phyloP scores from a whole-genome alignment of 2,797 vertebrate species.

The Phoebastria nigripes region DNA sequence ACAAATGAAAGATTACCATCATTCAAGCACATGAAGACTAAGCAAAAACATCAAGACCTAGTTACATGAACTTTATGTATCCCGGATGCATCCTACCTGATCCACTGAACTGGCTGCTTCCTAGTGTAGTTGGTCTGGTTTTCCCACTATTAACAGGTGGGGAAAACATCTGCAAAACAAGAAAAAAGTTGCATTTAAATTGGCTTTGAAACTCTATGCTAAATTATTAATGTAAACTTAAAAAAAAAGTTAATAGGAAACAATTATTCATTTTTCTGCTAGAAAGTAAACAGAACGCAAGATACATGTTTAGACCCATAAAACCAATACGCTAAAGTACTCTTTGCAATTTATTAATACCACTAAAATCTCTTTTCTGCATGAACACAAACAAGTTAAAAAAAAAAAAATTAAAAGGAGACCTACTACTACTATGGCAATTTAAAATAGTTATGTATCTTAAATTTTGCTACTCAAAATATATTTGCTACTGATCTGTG shows the following conservation, averaged over 20 bases:
- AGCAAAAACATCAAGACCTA: not conserved
- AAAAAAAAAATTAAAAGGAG: not conserved
- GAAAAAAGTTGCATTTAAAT: not conserved
- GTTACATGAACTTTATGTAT: not conserved
- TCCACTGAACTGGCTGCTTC: conserved; percentile 96
- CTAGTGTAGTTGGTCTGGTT: conserved; percentile 94
- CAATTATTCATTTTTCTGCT: not conserved
- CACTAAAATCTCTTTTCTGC: not conserved
- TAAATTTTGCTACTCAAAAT: not conserved
- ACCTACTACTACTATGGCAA: not conserved
- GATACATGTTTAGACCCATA: not conserved
- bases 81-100: conserved; percentile 84
- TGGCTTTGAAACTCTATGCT: conserved; percentile 12
- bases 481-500: not conserved
- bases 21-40: not conserved
- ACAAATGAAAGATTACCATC: not conserved
- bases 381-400: not conserved
- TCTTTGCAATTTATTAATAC: not conserved
- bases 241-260: not conserved
- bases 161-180: conserved; percentile 94
- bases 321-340: not conserved
- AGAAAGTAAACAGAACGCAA: not conserved
- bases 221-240: not conserved
- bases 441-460: not conserved
- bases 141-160: conserved; percentile 96